A percentile compares a stretch with the other conserved stretches of the same genome.
Evolutionary conservation across 2,888 invertebrate genomes (phyloP).

Genomic region (Pollenia labialis): DNA sequence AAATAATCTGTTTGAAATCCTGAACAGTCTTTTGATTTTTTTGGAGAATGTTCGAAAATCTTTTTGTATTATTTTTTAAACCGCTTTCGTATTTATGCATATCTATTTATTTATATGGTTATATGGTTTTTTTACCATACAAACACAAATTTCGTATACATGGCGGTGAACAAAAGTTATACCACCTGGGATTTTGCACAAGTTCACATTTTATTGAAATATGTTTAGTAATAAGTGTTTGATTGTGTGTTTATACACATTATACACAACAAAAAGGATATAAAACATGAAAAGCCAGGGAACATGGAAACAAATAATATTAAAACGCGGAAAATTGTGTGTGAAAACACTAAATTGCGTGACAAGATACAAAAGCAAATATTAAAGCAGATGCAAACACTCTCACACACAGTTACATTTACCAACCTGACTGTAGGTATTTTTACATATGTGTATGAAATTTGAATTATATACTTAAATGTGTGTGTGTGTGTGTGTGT

Average conservation of each 20-base stretch:
- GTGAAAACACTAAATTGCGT: constrained; percentile 68
- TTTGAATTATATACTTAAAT: constrained; percentile 1
- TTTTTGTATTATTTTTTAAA: not conserved
- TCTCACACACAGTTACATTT: not conserved
- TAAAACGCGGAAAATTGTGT: constrained; percentile 68
- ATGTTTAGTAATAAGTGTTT: not conserved
- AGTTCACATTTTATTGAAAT: not conserved
- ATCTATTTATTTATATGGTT: not conserved
- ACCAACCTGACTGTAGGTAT: not conserved
- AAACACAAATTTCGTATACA: not conserved
- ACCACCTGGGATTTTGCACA: not conserved
- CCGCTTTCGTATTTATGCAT: not conserved
- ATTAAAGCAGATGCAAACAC: not conserved
- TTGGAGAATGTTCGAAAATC: no score
- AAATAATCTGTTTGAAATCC: no score
- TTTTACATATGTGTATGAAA: not conserved
- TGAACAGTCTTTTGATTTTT: no score
- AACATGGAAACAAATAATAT: constrained; percentile 37
- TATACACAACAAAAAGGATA: not conserved
- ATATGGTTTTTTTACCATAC: not conserved
- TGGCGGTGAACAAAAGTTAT: not conserved
- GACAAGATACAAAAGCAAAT: constrained; percentile 40
- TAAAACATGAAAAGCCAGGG: not conserved
- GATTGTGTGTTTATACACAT: not conserved
- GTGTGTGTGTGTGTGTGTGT: not conserved